Conservation (phyloP, 2,797 vertebrate species). For the Linurgus olivaceus region DNA sequence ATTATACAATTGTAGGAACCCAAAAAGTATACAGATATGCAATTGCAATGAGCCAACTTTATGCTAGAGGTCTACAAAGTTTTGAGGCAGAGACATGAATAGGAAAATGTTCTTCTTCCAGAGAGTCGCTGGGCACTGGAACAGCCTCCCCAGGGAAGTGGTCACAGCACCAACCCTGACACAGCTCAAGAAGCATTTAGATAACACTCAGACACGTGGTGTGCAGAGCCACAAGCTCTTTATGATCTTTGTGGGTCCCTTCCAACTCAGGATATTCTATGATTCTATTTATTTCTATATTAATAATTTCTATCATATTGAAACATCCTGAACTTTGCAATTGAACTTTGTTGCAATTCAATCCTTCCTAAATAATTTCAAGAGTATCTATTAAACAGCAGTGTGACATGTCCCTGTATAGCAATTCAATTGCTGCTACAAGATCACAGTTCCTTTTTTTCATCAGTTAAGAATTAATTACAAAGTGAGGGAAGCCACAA, state of each 20-base stretch:
- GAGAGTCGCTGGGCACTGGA: not conserved
- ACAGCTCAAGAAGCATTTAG: not conserved
- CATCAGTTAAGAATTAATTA: conserved; percentile 35
- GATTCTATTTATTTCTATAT: not conserved
- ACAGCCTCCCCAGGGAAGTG: not conserved
- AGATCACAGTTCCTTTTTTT: conserved; percentile 1
- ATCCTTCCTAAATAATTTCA: not conserved
- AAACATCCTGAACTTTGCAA: not conserved
- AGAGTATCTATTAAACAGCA: not conserved
- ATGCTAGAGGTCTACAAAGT: not conserved
- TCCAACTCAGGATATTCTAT: not conserved
- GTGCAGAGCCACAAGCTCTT: fast-evolving
- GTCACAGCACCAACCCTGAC: not conserved
- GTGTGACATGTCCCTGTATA: not conserved
- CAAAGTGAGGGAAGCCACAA: conserved; percentile 38
- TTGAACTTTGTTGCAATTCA: conserved; percentile 1
- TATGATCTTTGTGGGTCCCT: not conserved
- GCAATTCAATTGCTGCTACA: conserved; percentile 18
- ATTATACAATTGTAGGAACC: not conserved
- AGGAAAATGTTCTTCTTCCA: not conserved
- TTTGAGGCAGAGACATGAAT: not conserved
- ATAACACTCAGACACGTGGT: not conserved
- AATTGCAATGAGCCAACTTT: not conserved
- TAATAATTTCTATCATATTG: not conserved
- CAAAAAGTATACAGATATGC: not conserved